phyloP scores from a whole-genome alignment of 2,113 vertebrate genomes.

The Psammodynastes pulverulentus region DNA sequence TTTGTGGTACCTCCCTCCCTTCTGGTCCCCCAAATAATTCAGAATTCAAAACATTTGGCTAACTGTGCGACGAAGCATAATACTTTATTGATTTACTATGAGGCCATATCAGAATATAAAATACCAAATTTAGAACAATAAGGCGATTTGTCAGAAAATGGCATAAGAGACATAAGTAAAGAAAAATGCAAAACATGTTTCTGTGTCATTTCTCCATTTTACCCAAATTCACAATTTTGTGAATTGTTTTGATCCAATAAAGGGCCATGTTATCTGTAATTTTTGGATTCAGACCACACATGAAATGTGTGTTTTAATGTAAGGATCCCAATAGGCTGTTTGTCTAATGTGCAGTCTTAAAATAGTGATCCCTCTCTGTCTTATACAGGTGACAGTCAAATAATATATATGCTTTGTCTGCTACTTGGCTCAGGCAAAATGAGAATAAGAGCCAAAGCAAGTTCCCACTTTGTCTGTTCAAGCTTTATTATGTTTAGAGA shows the following conservation, averaged over 20 bases:
- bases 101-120: neutral
- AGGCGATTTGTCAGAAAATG: neutral
- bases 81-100: neutral
- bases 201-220: neutral
- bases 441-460: neutral
- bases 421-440: neutral
- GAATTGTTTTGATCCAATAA: neutral
- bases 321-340: neutral
- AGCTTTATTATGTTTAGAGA: neutral
- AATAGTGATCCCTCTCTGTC: neutral
- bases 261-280: neutral
- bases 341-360: neutral
- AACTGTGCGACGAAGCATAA: neutral
- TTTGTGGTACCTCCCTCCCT: too few relatives aligned
- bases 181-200: neutral
- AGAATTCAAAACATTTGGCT: neutral
- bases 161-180: neutral
- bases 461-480: neutral
- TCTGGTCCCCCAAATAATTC: neutral
- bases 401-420: neutral
- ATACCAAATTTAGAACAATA: neutral
- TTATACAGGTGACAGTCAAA: neutral
- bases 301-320: neutral
- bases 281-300: neutral
- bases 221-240: neutral